Evolutionary conservation across 2,113 vertebrate species (phyloP), one percentile per base, ranked within the genome.

Genomic region (Petrocephalus microphthalmus): DNA sequence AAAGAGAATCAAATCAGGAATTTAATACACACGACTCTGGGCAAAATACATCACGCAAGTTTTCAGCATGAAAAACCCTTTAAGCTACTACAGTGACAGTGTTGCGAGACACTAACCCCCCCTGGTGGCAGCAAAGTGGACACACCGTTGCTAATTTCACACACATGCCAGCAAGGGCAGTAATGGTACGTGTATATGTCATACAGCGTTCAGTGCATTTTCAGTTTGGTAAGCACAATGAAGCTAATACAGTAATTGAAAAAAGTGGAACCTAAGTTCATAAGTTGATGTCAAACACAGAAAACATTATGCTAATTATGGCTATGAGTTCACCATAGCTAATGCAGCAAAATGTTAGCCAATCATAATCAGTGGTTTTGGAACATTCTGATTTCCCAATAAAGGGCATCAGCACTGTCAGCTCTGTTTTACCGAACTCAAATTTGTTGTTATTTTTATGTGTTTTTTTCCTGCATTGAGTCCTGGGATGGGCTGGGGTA

Each of bases 41-140:
- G n/a, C 10, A 67, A 67, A 67, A n/a, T 13, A 67, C 4, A 67
- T 67, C 13, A 29, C 10, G 10, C 60, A 67, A 67, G 60, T 67
- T 29, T 67, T 67, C 60, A 67, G 60, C 60, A 67, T 67, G 60
- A 29, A 29, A 10, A 67, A 64, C 29, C 25, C 47, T 49, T 49
- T 49, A 49, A 49, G 47, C 47, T 49, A 5, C 47, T 13, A 2
- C 42, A 78, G 52, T 1, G 25, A 33, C 13, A 52, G 17, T 6
- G 29, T 7, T 84, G 74, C 22, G 47, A 56, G 51, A 47, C 67
- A 74, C 13, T 93, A 93, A 92, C 92, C 92, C 94, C 94, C 92
- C 74, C 94, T 93, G 67, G 93, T 93, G 94, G 90, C 42, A 86
- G 33, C 6, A 53, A 37, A 57, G n/a, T 52, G 15, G 15, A 11